Evolutionary conservation across 2,113 vertebrate species (phyloP), one percentile per base, ranked within the genome.

Genomic region (Marmota flaviventris): DNA sequence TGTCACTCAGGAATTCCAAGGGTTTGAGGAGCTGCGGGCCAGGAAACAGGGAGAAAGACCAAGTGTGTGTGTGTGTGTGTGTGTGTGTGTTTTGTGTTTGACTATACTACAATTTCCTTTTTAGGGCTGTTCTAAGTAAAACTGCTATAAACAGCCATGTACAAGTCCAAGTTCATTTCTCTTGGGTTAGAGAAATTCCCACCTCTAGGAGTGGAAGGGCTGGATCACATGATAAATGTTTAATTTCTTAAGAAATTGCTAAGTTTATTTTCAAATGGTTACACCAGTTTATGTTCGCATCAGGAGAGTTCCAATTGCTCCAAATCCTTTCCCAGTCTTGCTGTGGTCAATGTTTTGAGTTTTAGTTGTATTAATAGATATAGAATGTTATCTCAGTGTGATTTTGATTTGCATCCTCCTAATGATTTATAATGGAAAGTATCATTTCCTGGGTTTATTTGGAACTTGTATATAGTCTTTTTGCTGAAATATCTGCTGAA

Each of bases 41-140:
- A 65, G 8, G 79, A 72, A 84, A 13, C 58, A 79, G 27, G 6
- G 34, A 87, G 14, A 78, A 65, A 77, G 6, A 73, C 8, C 32
- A 51, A 53, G 42, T 77, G 25, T n/a, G 16, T 79, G 27, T 58
- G 45, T 76, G 58, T 45, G 58, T 76, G 48, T 53, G 14, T 78
- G 45, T 78, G 27, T 56, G 9, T 81, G 32, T 81, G 45, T 76
- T 32, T 63, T 61, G 48, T 51, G 48, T 51, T 10, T 51, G 48
- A 32, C 22, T 79, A 65, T 27, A 17, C 42, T 48, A 42, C 10
- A 37, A 6, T 84, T 91, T 89, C 39, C 22, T 94, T 9, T 56
- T 94, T 94, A 39, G 25, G 14, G 18, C 6, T 75, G 22, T 65
- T 76, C 85, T 58, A 93, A 97, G 69, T 67, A 75, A 86, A 97